A percentile compares a stretch with the other conserved stretches of the same genome.
Evolutionary conservation across 2,797 vertebrate genomes (phyloP).

Genomic region (Muscicapa striata): DNA sequence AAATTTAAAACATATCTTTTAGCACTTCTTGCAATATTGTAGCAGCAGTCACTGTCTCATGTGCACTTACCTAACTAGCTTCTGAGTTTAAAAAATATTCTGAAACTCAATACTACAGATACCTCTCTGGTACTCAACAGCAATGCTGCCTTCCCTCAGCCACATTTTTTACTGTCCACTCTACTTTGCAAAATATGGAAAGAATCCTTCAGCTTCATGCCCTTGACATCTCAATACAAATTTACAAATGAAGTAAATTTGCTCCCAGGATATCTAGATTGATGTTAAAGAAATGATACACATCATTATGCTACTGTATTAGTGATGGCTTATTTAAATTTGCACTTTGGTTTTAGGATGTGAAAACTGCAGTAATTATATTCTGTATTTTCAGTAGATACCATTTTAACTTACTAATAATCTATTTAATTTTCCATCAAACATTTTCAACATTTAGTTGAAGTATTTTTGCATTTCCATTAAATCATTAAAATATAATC

Average conservation of each 20-base stretch:
- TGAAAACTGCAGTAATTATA: not conserved
- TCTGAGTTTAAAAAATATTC: not conserved
- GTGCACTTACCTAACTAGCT: not conserved
- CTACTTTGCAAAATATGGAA: not conserved
- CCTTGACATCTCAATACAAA: not conserved
- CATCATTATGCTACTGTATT: not conserved
- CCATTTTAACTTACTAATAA: not conserved
- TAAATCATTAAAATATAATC: conserved; percentile 28
- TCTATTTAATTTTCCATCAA: conserved; percentile 7
- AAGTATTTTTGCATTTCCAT: not conserved
- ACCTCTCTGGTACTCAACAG: not conserved
- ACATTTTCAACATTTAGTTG: not conserved
- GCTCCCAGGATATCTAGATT: not conserved
- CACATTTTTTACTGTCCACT: not conserved
- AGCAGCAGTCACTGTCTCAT: not conserved
- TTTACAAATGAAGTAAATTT: not conserved
- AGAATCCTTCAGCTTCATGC: not conserved
- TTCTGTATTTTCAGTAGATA: not conserved
- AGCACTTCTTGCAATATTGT: not conserved
- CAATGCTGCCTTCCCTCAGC: not conserved
- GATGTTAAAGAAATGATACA: not conserved
- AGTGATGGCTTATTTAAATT: not conserved
- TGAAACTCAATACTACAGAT: not conserved
- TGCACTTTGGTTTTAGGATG: not conserved
- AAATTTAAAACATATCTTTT: not conserved